Conservation (phyloP, 1,140 invertebrate species). For the Drosophila sproati region DNA sequence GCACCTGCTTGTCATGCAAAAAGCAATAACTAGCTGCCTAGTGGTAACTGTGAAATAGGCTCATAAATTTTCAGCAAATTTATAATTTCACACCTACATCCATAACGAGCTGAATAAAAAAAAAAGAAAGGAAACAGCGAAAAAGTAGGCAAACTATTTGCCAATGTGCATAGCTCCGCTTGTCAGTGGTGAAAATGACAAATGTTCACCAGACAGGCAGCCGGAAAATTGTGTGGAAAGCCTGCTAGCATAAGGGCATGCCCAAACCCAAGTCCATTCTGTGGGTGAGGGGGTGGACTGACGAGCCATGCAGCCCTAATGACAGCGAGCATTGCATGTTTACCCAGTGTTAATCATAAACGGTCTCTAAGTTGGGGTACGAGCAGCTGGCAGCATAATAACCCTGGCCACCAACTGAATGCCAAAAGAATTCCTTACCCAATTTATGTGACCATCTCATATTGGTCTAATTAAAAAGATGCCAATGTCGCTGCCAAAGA, state of each 20-base stretch:
- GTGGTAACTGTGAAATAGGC: conserved; percentile 57
- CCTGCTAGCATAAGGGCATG: conserved; percentile 16
- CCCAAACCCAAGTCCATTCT: no score
- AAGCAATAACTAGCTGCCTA: conserved; percentile 51
- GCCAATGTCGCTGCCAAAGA: not conserved
- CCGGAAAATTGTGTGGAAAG: conserved; percentile 57
- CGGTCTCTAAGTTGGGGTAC: conserved; percentile 35
- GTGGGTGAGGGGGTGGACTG: not conserved
- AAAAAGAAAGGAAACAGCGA: conserved; percentile 2
- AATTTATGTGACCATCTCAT: conserved; percentile 61
- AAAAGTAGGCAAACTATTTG: conserved; percentile 71
- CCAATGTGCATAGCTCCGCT: conserved; percentile 70
- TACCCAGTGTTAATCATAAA: conserved; percentile 77
- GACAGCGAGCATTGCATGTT: conserved; percentile 76
- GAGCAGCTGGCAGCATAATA: conserved; percentile 10
- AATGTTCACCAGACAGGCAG: conserved; percentile 77
- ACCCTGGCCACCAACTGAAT: conserved; percentile 13
- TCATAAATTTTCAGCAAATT: conserved; percentile 73
- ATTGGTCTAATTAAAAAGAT: conserved; percentile 51
- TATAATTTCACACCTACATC: conserved; percentile 76
- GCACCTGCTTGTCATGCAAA: conserved; percentile 39
- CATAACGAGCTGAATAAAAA: conserved; percentile 54
- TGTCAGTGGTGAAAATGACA: conserved; percentile 74
- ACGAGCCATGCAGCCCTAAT: conserved; percentile 50
- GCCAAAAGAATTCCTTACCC: conserved; percentile 18